phyloP scores from a whole-genome alignment of 23 tunicate genomes.

The Styela plicata region DNA sequence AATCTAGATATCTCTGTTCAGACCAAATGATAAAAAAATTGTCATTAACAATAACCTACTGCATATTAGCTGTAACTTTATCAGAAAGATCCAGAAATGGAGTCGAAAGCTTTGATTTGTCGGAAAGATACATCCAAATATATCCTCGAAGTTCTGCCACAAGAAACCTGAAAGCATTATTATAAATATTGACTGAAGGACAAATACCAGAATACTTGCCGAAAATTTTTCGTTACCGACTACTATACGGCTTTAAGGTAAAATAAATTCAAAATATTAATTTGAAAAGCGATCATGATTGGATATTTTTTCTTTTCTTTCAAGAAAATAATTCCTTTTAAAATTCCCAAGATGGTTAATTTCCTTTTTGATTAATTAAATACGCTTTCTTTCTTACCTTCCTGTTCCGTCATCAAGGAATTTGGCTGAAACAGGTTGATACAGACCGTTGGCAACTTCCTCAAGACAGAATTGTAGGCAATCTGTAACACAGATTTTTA shows the following conservation, averaged over 20 bases:
- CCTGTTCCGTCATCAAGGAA: conserved; percentile 62
- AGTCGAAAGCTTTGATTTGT: conserved; percentile 34
- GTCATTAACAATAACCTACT: not conserved
- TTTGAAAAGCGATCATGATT: too few relatives aligned
- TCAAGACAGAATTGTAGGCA: conserved; percentile 59
- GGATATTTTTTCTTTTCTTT: too few relatives aligned
- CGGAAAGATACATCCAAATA: conserved; percentile 51
- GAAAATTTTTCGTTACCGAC: too few relatives aligned
- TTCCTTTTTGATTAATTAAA: not conserved
- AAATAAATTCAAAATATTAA: too few relatives aligned
- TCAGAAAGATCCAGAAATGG: conserved; percentile 46
- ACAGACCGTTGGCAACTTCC: conserved; percentile 53
- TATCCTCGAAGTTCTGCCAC: conserved; percentile 68
- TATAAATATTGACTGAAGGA: too few relatives aligned
- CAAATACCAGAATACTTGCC: too few relatives aligned
- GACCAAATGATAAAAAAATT: too few relatives aligned
- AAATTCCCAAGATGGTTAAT: not conserved
- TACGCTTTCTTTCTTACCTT: conserved; percentile 36
- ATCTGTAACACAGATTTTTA: too few relatives aligned
- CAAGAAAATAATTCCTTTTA: too few relatives aligned
- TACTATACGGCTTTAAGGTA: too few relatives aligned
- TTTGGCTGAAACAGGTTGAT: conserved; percentile 54
- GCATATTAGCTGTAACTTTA: conserved; percentile 24
- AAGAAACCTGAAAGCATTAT: conserved; percentile 63
- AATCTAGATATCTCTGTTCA: too few relatives aligned